Conservation (phyloP, 2,113 vertebrate genomes). For the Bagarius yarrelli region DNA sequence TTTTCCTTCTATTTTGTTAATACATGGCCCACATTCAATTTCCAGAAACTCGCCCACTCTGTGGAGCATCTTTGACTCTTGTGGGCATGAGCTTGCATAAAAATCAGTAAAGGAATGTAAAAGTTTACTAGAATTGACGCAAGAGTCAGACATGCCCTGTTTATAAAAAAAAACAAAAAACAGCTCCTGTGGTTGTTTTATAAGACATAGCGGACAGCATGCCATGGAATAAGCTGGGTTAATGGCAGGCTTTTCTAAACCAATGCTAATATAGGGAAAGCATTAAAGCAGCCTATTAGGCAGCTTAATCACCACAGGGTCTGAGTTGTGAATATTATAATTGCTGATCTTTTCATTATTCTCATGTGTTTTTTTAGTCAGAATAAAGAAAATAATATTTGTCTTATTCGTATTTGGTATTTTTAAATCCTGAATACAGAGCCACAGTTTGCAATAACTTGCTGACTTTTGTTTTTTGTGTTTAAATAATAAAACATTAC, state of each 20-base stretch:
- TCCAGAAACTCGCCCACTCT: not conserved
- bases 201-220: slow-evolving; percentile 4
- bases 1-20: not conserved
- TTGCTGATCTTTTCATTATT: not conserved
- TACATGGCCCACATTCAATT: not conserved
- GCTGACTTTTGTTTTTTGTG: not conserved
- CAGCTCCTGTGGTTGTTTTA: slow-evolving; percentile 17
- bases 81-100: slow-evolving; percentile 26
- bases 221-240: slow-evolving; percentile 19
- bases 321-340: not conserved
- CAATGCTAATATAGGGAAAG: slow-evolving; percentile 24
- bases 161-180: slow-evolving; percentile 11
- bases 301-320: not conserved
- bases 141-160: slow-evolving; percentile 22
- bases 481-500: not conserved
- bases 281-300: slow-evolving; percentile 15
- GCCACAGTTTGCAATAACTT: not conserved
- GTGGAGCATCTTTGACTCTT: not conserved
- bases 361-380: not conserved
- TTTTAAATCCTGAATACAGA: not conserved
- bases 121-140: slow-evolving; percentile 9
- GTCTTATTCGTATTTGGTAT: not conserved
- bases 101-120: slow-evolving; percentile 3
- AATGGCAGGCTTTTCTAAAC: slow-evolving; percentile 23
- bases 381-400: not conserved